Conservation (phyloP, 2,797 vertebrate species). For the Lutjanus campechanus region DNA sequence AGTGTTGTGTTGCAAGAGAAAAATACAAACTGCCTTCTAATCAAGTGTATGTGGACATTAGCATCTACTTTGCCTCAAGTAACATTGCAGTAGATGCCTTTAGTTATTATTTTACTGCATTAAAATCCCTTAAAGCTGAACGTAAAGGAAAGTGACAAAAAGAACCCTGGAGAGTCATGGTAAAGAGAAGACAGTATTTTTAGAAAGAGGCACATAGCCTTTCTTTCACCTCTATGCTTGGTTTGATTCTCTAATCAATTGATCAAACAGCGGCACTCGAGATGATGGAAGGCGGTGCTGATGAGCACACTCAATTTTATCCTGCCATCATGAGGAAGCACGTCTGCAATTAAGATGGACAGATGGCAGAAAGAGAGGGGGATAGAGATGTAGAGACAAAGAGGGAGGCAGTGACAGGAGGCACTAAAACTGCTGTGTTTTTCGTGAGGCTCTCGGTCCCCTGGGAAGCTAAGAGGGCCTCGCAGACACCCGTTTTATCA, state of each 20-base stretch:
- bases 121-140: neutral
- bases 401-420: constrained; percentile 58
- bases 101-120: neutral
- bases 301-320: constrained; percentile 73
- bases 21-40: constrained; percentile 3
- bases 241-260: constrained; percentile 78
- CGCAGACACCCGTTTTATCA: constrained; percentile 69
- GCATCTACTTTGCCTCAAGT: constrained; percentile 1
- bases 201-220: constrained; percentile 52
- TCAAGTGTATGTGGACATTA: neutral
- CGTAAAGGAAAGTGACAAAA: constrained; percentile 8
- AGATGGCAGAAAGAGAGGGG: constrained; percentile 70
- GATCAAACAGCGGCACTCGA: constrained; percentile 75
- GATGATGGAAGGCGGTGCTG: constrained; percentile 75
- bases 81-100: neutral
- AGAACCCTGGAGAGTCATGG: constrained; percentile 20
- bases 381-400: constrained; percentile 62
- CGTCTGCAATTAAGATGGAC: constrained; percentile 79
- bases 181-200: constrained; percentile 56
- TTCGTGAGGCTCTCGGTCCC: constrained; percentile 56
- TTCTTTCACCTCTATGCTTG: constrained; percentile 69
- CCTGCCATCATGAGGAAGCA: constrained; percentile 65
- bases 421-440: constrained; percentile 61
- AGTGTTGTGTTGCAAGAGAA: neutral
- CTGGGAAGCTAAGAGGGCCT: constrained; percentile 54